A percentile compares a stretch with the other conserved stretches of the same genome.
These are phyloP conservation scores for Drosophila demipolita DNA, from an alignment of 2,888 invertebrate genomes.

Conservation along the genomic window DNA sequence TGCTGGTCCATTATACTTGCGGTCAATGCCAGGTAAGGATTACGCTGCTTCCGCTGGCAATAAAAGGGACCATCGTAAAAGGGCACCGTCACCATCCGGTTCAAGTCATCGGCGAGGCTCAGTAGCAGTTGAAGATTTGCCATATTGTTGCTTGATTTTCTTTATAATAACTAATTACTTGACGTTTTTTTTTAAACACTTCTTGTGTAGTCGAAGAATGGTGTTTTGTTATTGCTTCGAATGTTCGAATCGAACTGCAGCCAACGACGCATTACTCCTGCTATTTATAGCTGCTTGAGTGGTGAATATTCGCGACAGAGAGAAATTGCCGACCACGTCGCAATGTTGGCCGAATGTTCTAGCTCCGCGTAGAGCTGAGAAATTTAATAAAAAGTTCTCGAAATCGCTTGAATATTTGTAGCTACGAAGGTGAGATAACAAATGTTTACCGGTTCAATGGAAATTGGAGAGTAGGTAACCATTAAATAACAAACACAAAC, in stretches of 20 bases:
- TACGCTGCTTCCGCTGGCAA: slow-evolving; percentile 47
- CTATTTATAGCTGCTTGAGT: slow-evolving; percentile 65
- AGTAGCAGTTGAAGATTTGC: slow-evolving; percentile 69
- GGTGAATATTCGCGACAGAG: no score
- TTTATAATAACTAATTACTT: neutral
- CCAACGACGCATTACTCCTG: slow-evolving; percentile 14
- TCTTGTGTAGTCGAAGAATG: neutral
- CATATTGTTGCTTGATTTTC: slow-evolving; percentile 48
- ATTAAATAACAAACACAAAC: neutral
- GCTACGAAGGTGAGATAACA: slow-evolving; percentile 51
- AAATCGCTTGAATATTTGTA: slow-evolving; percentile 44
- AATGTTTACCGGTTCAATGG: neutral
- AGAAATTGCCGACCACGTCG: no score
- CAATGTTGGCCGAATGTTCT: no score
- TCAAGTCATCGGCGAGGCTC: slow-evolving; percentile 71
- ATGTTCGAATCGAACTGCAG: slow-evolving; percentile 64
- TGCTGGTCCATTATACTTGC: slow-evolving; percentile 61
- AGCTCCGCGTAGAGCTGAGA: no score
- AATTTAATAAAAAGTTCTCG: slow-evolving; percentile 48
- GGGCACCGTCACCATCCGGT: slow-evolving; percentile 62
- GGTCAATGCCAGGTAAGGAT: slow-evolving; percentile 48
- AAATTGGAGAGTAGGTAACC: neutral
- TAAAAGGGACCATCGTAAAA: slow-evolving; percentile 61
- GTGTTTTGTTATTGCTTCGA: slow-evolving; percentile 38
- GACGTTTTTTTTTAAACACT: slow-evolving; percentile 6